These are phyloP conservation scores for Nothobranchius kuhntae DNA, from an alignment of 2,113 vertebrate species.

Conservation along the genomic window DNA sequence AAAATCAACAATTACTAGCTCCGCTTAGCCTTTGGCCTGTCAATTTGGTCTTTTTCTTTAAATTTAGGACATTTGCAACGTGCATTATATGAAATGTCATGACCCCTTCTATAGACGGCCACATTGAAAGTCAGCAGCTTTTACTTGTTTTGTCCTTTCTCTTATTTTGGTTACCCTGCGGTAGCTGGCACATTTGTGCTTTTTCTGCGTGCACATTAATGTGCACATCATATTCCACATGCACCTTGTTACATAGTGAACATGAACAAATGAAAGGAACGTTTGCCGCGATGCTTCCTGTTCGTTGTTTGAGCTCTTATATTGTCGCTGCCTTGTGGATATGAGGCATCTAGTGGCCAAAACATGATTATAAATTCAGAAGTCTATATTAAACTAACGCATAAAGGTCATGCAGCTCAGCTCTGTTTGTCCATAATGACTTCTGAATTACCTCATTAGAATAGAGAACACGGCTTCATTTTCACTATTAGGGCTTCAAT, in stretches of 20 bases:
- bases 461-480: conserved; percentile 34
- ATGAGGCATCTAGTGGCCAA: conserved; percentile 12
- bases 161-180: too few relatives aligned
- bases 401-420: conserved; percentile 34
- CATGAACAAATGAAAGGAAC: neutral
- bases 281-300: neutral
- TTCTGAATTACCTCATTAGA: conserved; percentile 53
- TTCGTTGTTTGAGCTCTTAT: conserved; percentile 13
- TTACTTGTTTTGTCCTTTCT: too few relatives aligned
- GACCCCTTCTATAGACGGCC: too few relatives aligned
- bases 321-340: conserved; percentile 22
- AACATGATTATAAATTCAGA: conserved; percentile 32
- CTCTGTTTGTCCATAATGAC: conserved; percentile 27
- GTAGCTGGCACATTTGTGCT: too few relatives aligned
- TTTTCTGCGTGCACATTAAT: too few relatives aligned
- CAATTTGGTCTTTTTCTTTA: too few relatives aligned
- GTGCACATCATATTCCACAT: neutral
- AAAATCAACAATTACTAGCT: too few relatives aligned
- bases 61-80: too few relatives aligned
- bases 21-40: too few relatives aligned
- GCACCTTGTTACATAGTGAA: conserved; percentile 2
- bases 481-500: conserved; percentile 39
- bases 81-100: too few relatives aligned
- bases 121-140: too few relatives aligned
- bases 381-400: conserved; percentile 21